Evolutionary conservation across 2,888 invertebrate species (phyloP).

Genomic region (Eudemis profundana): DNA sequence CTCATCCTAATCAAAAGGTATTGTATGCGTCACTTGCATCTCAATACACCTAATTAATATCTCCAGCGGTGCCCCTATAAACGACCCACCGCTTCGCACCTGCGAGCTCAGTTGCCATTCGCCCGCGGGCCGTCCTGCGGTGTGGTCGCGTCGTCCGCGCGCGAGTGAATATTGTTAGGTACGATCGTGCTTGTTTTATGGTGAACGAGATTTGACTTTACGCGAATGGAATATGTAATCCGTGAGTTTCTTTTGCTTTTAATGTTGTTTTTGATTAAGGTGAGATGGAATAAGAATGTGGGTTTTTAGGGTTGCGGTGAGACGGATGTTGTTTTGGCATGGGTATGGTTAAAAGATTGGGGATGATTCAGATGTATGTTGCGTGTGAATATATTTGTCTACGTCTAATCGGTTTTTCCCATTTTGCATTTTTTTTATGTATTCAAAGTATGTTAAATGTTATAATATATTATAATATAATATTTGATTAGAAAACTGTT

Average conservation of each 20-base stretch:
- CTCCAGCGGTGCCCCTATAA: constrained; percentile 19
- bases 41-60: constrained; percentile 10
- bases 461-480: too few species aligned
- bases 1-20: constrained; percentile 21
- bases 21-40: constrained; percentile 14
- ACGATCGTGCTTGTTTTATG: constrained; percentile 56
- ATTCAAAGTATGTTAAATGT: too few species aligned
- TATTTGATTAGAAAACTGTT: too few species aligned
- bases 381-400: too few species aligned
- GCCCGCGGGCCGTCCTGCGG: constrained; percentile 60
- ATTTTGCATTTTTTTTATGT: too few species aligned
- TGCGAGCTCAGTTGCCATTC: constrained; percentile 63
- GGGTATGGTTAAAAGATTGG: not conserved
- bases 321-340: not conserved
- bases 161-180: constrained; percentile 10
- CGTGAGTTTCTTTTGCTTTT: constrained; percentile 68
- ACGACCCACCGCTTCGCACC: constrained; percentile 52
- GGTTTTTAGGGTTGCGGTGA: not conserved
- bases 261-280: constrained; percentile 51
- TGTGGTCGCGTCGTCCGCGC: constrained; percentile 56
- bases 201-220: constrained; percentile 47
- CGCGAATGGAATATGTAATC: constrained; percentile 66
- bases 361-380: too few species aligned
- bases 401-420: too few species aligned
- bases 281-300: constrained; percentile 17